Percentiles rank a stretch among this genome's conserved stretches.
These are phyloP conservation scores for Melanaphis sacchari DNA, from an alignment of 1,140 invertebrate genomes.

Conservation along the genomic window DNA sequence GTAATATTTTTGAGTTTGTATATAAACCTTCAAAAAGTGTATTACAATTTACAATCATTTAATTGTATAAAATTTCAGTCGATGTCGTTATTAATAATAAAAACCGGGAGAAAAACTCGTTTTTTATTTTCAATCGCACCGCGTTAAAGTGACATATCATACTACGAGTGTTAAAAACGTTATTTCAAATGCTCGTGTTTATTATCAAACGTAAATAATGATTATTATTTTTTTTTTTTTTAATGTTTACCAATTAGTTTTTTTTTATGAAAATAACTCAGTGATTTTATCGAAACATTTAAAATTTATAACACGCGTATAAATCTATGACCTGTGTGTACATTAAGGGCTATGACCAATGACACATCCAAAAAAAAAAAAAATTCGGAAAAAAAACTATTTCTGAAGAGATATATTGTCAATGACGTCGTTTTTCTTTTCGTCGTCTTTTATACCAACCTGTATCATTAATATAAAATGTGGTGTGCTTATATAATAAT, in stretches of 20 bases:
- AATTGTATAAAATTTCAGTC: not conserved
- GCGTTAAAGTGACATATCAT: not conserved
- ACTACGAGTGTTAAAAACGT: not conserved
- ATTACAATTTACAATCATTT: not conserved
- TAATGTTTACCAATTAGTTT: not conserved
- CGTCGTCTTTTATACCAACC: not conserved
- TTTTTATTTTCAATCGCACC: constrained; percentile 1
- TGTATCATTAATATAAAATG: not conserved
- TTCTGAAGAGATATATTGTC: not conserved
- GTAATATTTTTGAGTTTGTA: not conserved
- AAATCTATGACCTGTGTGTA: no score
- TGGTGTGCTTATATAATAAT: not conserved
- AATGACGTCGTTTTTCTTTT: not conserved
- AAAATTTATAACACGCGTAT: not conserved
- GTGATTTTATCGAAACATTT: not conserved
- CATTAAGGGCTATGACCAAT: not conserved
- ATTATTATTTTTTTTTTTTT: not conserved
- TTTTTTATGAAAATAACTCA: not conserved
- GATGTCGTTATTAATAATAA: not conserved
- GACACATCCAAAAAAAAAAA: not conserved
- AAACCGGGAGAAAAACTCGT: not conserved
- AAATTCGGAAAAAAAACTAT: not conserved
- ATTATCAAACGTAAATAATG: not conserved
- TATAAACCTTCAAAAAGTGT: not conserved
- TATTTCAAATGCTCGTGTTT: not conserved